Base-by-base conservation (phyloP, 2,888 invertebrate species). In the Spicauda simplicius region DNA sequence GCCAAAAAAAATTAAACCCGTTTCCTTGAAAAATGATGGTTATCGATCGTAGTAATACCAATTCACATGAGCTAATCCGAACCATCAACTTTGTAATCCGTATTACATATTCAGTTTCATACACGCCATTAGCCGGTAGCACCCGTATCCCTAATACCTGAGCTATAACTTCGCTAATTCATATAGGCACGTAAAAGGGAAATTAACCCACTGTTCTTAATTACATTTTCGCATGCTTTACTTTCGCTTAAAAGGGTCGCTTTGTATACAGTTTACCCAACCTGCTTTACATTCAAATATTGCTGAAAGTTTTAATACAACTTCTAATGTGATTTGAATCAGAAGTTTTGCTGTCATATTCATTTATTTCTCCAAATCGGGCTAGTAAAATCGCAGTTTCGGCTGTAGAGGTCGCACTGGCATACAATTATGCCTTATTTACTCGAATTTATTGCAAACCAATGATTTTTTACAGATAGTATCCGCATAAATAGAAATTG, bases 171-270 rank as follows among this genome's bases (percentile, higher is more conserved):
- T 82, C 73, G 79, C 83, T 90, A 89, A 91, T 88, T 87, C 86
- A 77, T 85, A 88, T 86, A 86, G 84, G 82, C 90, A 91, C 90
- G 91, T 87, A 84, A 91, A 90, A 85, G 79, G 82, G 78, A 82
- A 88, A 91, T 91, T 91, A 92, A 89, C 91, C 91, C 85, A 87
- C 81, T 90, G 85, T 84, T 85, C 90, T 86, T 92, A 92, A 92
- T 92, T 91, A 90, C 88, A 82, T 87, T 91, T 88, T 91, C 91
- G 91, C 91, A 91, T 91, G 92, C 87, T 87, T 87, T 84, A 87
- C 85, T 88, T 90, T 87, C 83, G 82, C 85, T 85, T 85, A 84
- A 87, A 90, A 89, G 87, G 88, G 86, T 84, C 85, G 82, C 84
- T 85, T 85, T 86, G 81, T 86, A 86, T 81, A 87, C 83, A 81